A percentile compares a stretch with the other conserved stretches of the same genome.
Evolutionary conservation across 2,797 vertebrate genomes (phyloP).

Genomic region (Vespertilio murinus): DNA sequence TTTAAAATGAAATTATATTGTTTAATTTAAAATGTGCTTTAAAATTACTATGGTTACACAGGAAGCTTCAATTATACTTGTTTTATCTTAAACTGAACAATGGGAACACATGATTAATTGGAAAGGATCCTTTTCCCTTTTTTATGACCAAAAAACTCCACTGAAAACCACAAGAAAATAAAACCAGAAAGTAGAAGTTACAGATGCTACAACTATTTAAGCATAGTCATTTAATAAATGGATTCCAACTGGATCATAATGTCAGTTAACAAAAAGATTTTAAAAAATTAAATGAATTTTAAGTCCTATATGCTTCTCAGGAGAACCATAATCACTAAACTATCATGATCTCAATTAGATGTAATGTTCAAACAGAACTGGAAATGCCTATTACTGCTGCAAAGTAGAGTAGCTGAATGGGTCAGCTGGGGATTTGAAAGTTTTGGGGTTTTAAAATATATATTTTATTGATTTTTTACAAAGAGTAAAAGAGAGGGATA

Average conservation of each 20-base stretch:
- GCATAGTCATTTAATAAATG: conserved; percentile 38
- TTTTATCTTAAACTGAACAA: conserved; percentile 32
- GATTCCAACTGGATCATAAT: not conserved
- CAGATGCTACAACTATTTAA: not conserved
- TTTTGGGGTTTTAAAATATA: too few relatives aligned
- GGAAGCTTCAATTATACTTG: not conserved
- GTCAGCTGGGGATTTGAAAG: not conserved
- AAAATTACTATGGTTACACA: conserved; percentile 16
- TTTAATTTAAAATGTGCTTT: conserved; percentile 38
- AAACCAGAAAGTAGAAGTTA: not conserved
- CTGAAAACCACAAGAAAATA: conserved; percentile 19
- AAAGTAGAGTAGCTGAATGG: not conserved
- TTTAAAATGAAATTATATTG: conserved; percentile 58
- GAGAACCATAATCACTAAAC: not conserved
- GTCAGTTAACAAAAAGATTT: not conserved
- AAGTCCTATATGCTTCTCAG: not conserved
- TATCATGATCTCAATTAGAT: not conserved
- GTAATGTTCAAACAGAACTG: not conserved
- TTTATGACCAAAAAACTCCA: conserved; percentile 18
- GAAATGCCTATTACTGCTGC: not conserved
- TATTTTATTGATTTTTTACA: too few relatives aligned
- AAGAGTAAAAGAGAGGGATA: too few relatives aligned
- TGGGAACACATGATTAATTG: not conserved
- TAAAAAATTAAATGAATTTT: conserved; percentile 37
- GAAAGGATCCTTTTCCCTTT: conserved; percentile 19